Conservation (phyloP, 2,797 vertebrate genomes). For the Diceros bicornis region DNA sequence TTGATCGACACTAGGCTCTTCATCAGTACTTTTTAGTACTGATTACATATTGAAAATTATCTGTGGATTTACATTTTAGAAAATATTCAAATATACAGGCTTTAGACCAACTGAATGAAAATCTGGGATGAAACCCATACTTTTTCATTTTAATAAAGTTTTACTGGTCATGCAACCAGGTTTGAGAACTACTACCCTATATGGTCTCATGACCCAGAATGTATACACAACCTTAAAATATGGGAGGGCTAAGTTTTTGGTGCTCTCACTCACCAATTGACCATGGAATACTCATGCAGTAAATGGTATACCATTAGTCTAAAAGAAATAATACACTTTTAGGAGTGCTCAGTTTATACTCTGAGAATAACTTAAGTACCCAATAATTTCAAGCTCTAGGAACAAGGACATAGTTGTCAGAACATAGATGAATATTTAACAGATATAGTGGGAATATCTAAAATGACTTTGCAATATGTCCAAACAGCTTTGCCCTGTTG, state of each 20-base stretch:
- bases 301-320: constrained; percentile 16
- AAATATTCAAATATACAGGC: neutral
- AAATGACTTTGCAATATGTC: constrained; percentile 76
- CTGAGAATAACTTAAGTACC: constrained; percentile 76
- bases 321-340: constrained; percentile 64
- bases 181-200: neutral
- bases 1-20: neutral
- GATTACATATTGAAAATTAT: constrained; percentile 10
- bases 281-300: neutral
- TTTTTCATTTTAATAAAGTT: constrained; percentile 52
- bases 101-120: neutral
- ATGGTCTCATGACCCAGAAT: neutral
- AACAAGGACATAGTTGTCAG: constrained; percentile 68
- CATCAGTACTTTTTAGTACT: neutral
- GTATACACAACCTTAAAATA: constrained; percentile 7
- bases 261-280: neutral
- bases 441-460: constrained; percentile 73
- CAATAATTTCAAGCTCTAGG: constrained; percentile 67
- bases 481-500: constrained; percentile 67
- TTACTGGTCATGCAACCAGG: neutral
- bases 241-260: neutral
- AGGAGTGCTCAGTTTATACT: constrained; percentile 59
- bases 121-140: neutral
- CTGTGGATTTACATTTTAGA: constrained; percentile 50
- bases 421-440: constrained; percentile 75